Evolutionary conservation across 2,113 vertebrate genomes (phyloP), one percentile per base, ranked within the genome.

Genomic region (Trochalopteron elliotii): DNA sequence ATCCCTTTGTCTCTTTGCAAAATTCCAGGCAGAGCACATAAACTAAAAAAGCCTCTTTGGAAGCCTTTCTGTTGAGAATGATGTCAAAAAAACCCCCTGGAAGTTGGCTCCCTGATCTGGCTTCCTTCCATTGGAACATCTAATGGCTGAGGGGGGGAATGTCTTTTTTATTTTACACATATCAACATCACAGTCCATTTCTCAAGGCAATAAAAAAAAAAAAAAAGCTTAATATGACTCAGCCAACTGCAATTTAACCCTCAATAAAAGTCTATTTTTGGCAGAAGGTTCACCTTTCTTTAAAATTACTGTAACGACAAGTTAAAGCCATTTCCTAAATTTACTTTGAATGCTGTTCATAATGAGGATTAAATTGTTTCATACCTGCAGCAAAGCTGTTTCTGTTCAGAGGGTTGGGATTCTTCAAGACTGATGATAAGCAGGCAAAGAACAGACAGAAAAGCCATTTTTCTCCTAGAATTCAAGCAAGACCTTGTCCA

Each of bases 261-360:
- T 94, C 87, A 94, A 42, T 40, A 68, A 86, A 95, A 93, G 84
- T 65, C 95, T 96, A 33, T 42, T 96, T 76, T 76, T 68, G 68
- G 77, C 83, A 61, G 69, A 65, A 68, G 39, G 82, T 64, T 90
- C 75, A 89, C 49, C 83, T 68, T 74, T 9, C 68, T 94, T 96
- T 79, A 91, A 53, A 83, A 77, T 85, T 19, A 80, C 59, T 86
- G 15, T 64, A 96, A 82, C 2, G 12, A 30, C 10, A 45, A 80
- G 53, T 87, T 81, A 83, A 93, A 96, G 50, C 55, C 76, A 59
- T 25, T 63, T 80, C 68, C 82, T 80, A 76, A 68, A 92, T 69
- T 74, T 47, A 30, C 49, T 90, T 56, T 77, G 85, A 96, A 87
- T 15, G 52, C 72, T 80, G 59, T 53, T 83, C 76, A 37, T 79